Evolutionary conservation across 2,888 invertebrate genomes (phyloP), one percentile per base, ranked within the genome.

Genomic region (Drosophila parthenogenetica): DNA sequence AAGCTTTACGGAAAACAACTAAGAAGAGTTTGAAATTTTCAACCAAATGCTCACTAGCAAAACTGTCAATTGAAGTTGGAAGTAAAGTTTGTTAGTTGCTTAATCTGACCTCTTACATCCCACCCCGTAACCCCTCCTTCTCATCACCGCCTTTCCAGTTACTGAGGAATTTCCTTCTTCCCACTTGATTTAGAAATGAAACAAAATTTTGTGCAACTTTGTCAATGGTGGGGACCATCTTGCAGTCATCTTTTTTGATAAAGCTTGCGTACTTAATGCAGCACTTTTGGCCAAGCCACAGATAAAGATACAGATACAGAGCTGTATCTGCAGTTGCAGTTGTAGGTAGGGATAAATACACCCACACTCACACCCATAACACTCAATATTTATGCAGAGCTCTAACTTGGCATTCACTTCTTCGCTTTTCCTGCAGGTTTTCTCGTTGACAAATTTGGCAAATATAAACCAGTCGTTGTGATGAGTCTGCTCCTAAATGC

Each of bases 371-470:
- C 43, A 29, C 11, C 60, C 35, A 32, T 25, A 2, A 5, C 19
- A 35, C 5, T 54, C 13, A 17, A 14, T 45, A 22, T 59, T 69
- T 59, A 63, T 73, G 39, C 43, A 50, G 29, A 66, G 69, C 17
- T 53, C 51, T 57, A 64, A 49, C 49, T 42, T 45, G 25, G 39
- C 17, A 53, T 43, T 19, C 35, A 16, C 37, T 58, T 29, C 16
- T 55, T 50, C 29, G 35, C 29, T 10, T 70, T 19, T 70, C 42
- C 25, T 40, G 71, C 92, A 95, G 96, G 96, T 73, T 96, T 95
- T 90, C 93, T 97, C 77, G 97, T 97, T 68, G 97, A 98, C 92
- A 97, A 96, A 92, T 95, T 96, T 89, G 96, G 97, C 57, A 95
- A 95, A 90, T 97, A 97, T 92, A 97, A 97, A 90, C 95, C 95